Evolutionary conservation across 2,797 vertebrate species (phyloP).

Genomic region (Sebastes matsubarae): DNA sequence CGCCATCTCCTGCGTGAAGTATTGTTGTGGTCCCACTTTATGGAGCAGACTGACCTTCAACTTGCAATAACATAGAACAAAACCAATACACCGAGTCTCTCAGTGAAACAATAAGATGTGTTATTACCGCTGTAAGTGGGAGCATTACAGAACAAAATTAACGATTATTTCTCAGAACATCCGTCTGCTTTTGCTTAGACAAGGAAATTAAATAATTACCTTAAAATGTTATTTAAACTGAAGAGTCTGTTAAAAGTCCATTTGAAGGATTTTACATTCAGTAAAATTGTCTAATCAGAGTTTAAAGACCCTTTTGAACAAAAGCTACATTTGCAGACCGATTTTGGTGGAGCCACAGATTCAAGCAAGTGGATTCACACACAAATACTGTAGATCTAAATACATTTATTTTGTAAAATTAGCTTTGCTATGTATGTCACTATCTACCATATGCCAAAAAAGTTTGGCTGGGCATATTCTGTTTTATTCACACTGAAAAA

Average conservation of each 20-base stretch:
- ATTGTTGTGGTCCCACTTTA: slow-evolving; percentile 34
- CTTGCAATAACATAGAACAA: slow-evolving; percentile 18
- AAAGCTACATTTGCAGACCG: not conserved
- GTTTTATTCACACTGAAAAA: not conserved
- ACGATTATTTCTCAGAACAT: not conserved
- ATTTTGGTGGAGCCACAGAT: not conserved
- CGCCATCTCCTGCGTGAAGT: slow-evolving; percentile 1
- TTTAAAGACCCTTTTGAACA: not conserved
- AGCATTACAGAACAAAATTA: not conserved
- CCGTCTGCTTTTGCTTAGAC: not conserved
- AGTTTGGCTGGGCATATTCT: not conserved
- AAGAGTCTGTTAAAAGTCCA: slow-evolving; percentile 18
- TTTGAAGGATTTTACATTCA: slow-evolving; percentile 11
- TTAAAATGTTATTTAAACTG: not conserved
- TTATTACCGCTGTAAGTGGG: not conserved
- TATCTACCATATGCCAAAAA: not conserved
- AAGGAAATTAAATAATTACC: not conserved
- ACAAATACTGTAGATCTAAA: not conserved
- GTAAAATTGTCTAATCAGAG: not conserved
- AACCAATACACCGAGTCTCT: slow-evolving; percentile 1
- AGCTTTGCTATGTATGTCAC: not conserved
- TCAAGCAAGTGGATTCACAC: not conserved
- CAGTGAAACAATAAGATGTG: slow-evolving; percentile 29
- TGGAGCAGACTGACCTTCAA: slow-evolving; percentile 52
- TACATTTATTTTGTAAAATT: not conserved